Evolutionary conservation across 1,140 invertebrate genomes (phyloP).

Genomic region (Onthophagus taurus): DNA sequence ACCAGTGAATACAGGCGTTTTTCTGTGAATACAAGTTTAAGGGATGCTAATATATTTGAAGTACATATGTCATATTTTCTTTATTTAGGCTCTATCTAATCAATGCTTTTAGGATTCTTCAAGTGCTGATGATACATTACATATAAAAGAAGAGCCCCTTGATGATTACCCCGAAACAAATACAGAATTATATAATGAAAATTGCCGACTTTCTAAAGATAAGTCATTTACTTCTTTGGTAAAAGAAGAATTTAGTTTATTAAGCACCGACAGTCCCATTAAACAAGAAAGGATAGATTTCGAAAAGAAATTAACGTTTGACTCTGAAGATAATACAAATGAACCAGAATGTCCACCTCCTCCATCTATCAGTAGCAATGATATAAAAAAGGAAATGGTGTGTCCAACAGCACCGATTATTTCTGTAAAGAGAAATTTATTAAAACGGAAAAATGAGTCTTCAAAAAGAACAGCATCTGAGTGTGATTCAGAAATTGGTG

Average conservation of each 20-base stretch:
- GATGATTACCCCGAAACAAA: slow-evolving; percentile 2
- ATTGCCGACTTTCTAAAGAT: slow-evolving; percentile 17
- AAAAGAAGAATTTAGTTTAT: background rate
- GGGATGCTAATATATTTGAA: slow-evolving; percentile 33
- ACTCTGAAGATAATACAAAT: slow-evolving; percentile 9
- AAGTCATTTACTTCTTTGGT: slow-evolving; percentile 9
- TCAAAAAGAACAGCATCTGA: too few relatives aligned
- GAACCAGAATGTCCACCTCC: too few relatives aligned
- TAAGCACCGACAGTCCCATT: background rate
- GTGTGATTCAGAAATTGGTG: too few relatives aligned
- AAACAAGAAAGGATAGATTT: slow-evolving; percentile 12
- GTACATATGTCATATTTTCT: slow-evolving; percentile 18
- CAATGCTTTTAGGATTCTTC: slow-evolving; percentile 13
- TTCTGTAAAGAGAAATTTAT: too few relatives aligned
- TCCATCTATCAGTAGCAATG: too few relatives aligned
- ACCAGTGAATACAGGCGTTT: slow-evolving; percentile 10
- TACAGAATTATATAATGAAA: background rate
- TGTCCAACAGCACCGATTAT: too few relatives aligned
- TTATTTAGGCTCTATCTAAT: slow-evolving; percentile 4
- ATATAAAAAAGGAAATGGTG: too few relatives aligned
- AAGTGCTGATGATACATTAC: slow-evolving; percentile 7
- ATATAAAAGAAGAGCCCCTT: slow-evolving; percentile 10
- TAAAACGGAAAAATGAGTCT: too few relatives aligned
- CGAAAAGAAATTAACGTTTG: slow-evolving; percentile 9
- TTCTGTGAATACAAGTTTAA: slow-evolving; percentile 30